phyloP scores from a whole-genome alignment of 1,140 invertebrate species.

The Euglossa dilemma region DNA sequence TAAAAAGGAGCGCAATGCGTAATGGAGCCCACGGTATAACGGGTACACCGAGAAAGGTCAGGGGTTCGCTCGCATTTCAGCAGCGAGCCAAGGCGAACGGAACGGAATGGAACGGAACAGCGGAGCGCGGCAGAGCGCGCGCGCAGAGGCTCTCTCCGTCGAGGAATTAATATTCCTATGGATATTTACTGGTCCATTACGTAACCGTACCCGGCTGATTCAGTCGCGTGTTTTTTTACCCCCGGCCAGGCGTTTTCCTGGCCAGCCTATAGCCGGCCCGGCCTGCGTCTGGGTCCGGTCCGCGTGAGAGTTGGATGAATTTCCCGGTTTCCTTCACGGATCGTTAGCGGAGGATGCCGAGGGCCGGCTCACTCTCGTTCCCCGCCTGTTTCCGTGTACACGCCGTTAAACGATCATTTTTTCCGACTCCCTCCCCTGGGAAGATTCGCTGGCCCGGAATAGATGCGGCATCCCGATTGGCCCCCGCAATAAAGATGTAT shows the following conservation, averaged over 20 bases:
- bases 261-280: too few species aligned
- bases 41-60: slow-evolving; percentile 65
- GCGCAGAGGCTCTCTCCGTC: background rate
- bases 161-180: slow-evolving; percentile 49
- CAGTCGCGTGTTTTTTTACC: too few species aligned
- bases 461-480: slow-evolving; percentile 13
- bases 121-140: background rate
- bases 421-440: background rate
- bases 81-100: slow-evolving; percentile 35
- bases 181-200: slow-evolving; percentile 8
- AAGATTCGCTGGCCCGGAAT: background rate
- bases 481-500: slow-evolving; percentile 27
- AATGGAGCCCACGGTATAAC: slow-evolving; percentile 63
- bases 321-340: slow-evolving; percentile 1
- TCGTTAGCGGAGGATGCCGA: background rate
- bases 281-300: too few species aligned
- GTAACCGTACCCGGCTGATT: background rate
- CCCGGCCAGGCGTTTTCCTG: too few species aligned
- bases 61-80: slow-evolving; percentile 66
- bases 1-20: slow-evolving; percentile 69
- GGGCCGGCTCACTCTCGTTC: too few species aligned
- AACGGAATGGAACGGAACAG: slow-evolving; percentile 41
- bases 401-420: slow-evolving; percentile 4
- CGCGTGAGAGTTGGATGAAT: slow-evolving; percentile 9
- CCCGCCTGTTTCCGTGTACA: background rate